Base-by-base conservation (phyloP, 1,140 invertebrate species). In the Muscidifurax raptorellus region DNA sequence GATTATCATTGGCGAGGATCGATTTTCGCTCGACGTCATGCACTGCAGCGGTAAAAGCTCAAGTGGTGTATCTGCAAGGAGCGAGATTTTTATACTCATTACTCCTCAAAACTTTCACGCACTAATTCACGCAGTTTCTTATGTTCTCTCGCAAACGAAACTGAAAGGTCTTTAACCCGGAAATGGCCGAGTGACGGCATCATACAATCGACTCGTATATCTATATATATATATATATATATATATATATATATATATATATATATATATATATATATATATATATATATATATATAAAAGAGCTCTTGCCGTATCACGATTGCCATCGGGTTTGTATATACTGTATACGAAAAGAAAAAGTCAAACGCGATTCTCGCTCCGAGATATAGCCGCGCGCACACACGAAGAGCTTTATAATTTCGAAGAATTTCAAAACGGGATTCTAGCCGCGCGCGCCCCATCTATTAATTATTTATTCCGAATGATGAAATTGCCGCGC, bases 151-250 rank as follows among this genome's bases (percentile, higher is more conserved):
- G 47, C n/a, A 78, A 71, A 52, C 64, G 59, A 78, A 69, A 78
- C 22, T 4, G 66, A 78, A 71, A 78, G 75, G 75, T 71, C 36
- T 78, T 83, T 59, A 52, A 78, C 66, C 44, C 27, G 66, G 59
- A 78, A 77, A 52, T 25, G 64, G 27, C 9, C 32, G 5, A 9
- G 9, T 25, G 64, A 7, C 6, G 22, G 47, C 1, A 64, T 18
- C 18, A n/a, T 15, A 15, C 59, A 28, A 25, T 1, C 18, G 36
- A 36, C 36, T 6, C 7, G 4, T 36, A 36, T 10, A 36, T 36
- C 36, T 36, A 36, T 36, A 36, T 32, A 2, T 32, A n/a, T n/a
- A n/a, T n/a, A n/a, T n/a, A n/a, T n/a, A n/a, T n/a, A n/a, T n/a
- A n/a, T n/a, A n/a, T n/a, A n/a, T n/a, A n/a, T n/a, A n/a, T n/a